Conservation (phyloP, 2,113 vertebrate genomes). For the Nyctibius bracteatus region DNA sequence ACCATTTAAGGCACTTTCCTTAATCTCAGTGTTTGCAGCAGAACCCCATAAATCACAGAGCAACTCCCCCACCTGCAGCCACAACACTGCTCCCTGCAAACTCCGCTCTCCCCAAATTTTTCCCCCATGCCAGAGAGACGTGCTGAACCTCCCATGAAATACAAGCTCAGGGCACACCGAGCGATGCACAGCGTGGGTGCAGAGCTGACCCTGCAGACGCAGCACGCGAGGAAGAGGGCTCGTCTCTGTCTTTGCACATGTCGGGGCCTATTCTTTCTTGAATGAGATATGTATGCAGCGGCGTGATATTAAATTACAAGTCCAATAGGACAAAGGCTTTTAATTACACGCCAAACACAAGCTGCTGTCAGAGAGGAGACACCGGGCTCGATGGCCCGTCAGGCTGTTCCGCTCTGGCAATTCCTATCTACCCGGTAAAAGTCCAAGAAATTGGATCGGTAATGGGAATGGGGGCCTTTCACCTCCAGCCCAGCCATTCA, state of each 20-base stretch:
- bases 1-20: not conserved
- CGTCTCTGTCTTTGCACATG: not conserved
- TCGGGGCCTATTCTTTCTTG: not conserved
- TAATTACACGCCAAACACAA: conserved; percentile 48
- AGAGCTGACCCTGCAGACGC: accelerated
- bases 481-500: conserved; percentile 71
- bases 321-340: conserved; percentile 60
- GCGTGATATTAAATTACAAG: conserved; percentile 51
- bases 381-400: conserved; percentile 68
- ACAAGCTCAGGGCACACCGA: accelerated
- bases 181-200: accelerated
- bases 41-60: conserved; percentile 10
- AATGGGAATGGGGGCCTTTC: conserved; percentile 79
- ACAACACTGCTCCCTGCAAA: not conserved
- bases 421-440: conserved; percentile 71
- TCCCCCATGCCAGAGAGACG: accelerated
- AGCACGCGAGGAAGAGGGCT: not conserved
- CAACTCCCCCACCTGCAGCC: not conserved
- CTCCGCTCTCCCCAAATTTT: not conserved
- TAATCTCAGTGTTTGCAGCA: not conserved
- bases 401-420: conserved; percentile 73
- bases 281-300: conserved; percentile 13
- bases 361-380: conserved; percentile 68
- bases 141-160: accelerated
- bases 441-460: conserved; percentile 79